Evolutionary conservation across 2,888 invertebrate species (phyloP), one percentile per base, ranked within the genome.

Genomic region (Macrosoma leucophasiata): DNA sequence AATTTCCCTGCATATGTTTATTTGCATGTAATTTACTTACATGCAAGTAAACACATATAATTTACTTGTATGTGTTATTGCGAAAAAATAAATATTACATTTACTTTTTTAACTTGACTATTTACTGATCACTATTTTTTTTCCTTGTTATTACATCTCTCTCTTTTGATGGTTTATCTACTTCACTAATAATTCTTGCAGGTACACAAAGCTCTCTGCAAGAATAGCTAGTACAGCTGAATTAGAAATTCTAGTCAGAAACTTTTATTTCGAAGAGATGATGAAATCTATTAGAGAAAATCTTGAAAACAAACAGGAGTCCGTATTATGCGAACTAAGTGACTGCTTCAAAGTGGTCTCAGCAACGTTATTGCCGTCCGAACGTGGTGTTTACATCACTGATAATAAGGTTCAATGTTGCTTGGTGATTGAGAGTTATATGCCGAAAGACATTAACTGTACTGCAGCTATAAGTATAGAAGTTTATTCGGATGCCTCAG

Each of bases 201-300:
- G 90, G 56, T 93, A 91, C 58, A 89, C 90, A 30, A 91, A 91
- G 73, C 89, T 91, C 36, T 93, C 94, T 65, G 90, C 92, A 27
- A 89, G 91, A 33, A 91, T 96, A 43, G 90, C 94, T 4, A 89
- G 94, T 45, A 91, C 92, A 28, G 76, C 87, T 7, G 90, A 91
- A 61, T 79, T 95, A 46, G 92, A 92, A 58, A 88, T 90, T 37
- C 86, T 93, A 44, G 89, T 90, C 52, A 87, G 93, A 58, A 88
- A 89, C 51, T 88, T 89, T 43, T 94, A 94, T 66, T 94, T 92
- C 62, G 92, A 94, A 53, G 93, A 96, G 62, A 93, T 95, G 89
- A 85, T 90, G 52, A 91, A 89, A 32, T 88, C 88, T 2, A 82
- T 89, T 36, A 87, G 86, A 55, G 78, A 82, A 38, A 62, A 77